Base-by-base conservation (phyloP, 2,797 vertebrate genomes). In the Sebastes wilsoni region DNA sequence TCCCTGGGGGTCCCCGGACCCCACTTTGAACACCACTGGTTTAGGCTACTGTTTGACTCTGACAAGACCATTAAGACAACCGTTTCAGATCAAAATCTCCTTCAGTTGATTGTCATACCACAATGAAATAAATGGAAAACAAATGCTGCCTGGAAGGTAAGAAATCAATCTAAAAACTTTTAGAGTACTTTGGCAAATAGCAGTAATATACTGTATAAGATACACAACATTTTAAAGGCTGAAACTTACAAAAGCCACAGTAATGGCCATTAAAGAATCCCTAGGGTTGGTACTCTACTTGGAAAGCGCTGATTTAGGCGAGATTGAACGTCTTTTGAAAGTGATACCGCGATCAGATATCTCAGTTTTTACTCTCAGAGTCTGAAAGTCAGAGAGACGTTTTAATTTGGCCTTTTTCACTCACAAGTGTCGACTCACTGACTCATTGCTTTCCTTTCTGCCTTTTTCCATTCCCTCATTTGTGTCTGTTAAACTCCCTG, bases 111-210 rank as follows among this genome's bases (percentile, higher is more conserved):
- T 60, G 49, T 52, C 49, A 30, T 27, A 23, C 12, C n/a, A 58
- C 20, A 30, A 13, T 76, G 65, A 74, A 76, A 71, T 23, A 66
- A 60, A 71, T 27, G 22, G 69, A 66, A 38, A 76, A 54, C 49
- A 56, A 62, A 27, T 1, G 28, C 30, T 55, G n/a, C n/a, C 6
- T 72, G 12, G 22, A 54, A 54, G 34, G 20, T 52, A 52, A 54
- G 28, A 79, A 75, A 81, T 71, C 55, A 58, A 46, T 60, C 55
- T 20, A 3, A 62, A 77, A 49, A 71, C 54, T 3, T 55, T 55
- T 16, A 34, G 49, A 18, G 64, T 73, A 36, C 36, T 70, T 75
- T 67, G 13, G 25, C 22, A 77, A 74, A 25, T 14, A 23, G 14
- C 18, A 56, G 27, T 46, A 30, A 61, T 46, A 62, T 23, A 14